Base-by-base conservation (phyloP, 2,888 invertebrate genomes). In the Drosophila conformis region DNA sequence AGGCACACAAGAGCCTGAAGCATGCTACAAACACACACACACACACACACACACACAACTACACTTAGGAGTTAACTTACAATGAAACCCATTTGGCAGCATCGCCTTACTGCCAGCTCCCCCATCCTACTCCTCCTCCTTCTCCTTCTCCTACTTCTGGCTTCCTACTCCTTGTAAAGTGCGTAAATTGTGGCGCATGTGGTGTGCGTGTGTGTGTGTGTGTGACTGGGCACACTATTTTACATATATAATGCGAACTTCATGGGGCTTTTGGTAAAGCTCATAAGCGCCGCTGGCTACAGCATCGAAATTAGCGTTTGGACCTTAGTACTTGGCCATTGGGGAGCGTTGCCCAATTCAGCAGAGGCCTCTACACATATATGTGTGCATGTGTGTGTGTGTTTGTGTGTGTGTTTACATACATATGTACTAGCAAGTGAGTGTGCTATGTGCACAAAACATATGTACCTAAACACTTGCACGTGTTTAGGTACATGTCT, bases 181-280 rank as follows among this genome's bases (percentile, higher is more conserved):
- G 78, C 78, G 78, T 78, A 78, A 78, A 66, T 77, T 77, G 69
- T 73, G 71, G 61, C 53, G 52, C 61, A 65, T 56, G 29, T 42
- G 48, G 35, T 40, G 42, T 52, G 65, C 49, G 42, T 29, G 15
- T 31, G 35, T 62, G 29, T 21, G 62, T 69, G 66, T 69, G 57
- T 64, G 63, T 66, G 79, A 67, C 56, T 70, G 76, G 53, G 54
- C 69, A 71, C 87, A 85, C 85, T 86, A 86, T 86, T 86, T 86
- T 86, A 85, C 87, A 86, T 86, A 86, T 81, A 81, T 85, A 86
- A 87, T 86, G 85, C 82, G 72, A 82, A 83, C 72, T 84, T 83
- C 83, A 86, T 86, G 80, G 87, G 67, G 80, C 74, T 80, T 80
- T 79, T 59, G 72, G 61, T 57, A 84, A 86, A 79, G 83, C 86